phyloP scores from a whole-genome alignment of 2,113 vertebrate genomes.

The Pipra filicauda region DNA sequence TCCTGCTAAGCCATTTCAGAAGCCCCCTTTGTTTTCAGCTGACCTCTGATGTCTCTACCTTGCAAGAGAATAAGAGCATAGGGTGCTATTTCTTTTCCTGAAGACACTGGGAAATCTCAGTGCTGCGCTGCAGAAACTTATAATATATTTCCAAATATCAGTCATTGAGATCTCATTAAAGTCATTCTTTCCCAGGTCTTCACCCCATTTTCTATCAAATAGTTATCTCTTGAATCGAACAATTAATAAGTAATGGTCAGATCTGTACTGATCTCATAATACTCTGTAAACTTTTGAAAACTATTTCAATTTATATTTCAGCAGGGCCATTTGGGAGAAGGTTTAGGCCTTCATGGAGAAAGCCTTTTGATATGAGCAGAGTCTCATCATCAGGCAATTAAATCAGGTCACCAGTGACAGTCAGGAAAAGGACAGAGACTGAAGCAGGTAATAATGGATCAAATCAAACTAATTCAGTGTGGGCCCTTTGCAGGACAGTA shows the following conservation, averaged over 20 bases:
- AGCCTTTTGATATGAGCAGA: neutral
- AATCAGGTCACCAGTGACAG: neutral
- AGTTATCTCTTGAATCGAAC: conserved; percentile 32
- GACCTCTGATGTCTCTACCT: neutral
- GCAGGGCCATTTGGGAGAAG: neutral
- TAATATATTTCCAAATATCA: conserved; percentile 26
- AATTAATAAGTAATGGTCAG: conserved; percentile 57
- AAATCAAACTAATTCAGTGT: neutral
- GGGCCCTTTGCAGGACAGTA: neutral
- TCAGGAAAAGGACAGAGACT: neutral
- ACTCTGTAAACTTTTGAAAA: conserved; percentile 27
- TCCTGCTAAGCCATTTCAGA: neutral
- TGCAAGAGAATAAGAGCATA: neutral
- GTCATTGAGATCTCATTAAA: neutral
- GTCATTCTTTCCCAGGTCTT: neutral
- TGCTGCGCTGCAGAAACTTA: neutral
- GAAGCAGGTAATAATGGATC: neutral
- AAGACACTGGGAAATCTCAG: neutral
- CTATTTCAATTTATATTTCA: conserved; percentile 33
- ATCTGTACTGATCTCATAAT: neutral
- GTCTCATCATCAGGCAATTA: conserved; percentile 10
- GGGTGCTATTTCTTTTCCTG: neutral
- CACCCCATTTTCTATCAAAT: conserved; percentile 13
- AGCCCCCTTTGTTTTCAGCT: neutral
- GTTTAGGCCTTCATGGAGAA: neutral